phyloP scores from a whole-genome alignment of 2,888 invertebrate genomes.

The Opisthograptis luteolata region DNA sequence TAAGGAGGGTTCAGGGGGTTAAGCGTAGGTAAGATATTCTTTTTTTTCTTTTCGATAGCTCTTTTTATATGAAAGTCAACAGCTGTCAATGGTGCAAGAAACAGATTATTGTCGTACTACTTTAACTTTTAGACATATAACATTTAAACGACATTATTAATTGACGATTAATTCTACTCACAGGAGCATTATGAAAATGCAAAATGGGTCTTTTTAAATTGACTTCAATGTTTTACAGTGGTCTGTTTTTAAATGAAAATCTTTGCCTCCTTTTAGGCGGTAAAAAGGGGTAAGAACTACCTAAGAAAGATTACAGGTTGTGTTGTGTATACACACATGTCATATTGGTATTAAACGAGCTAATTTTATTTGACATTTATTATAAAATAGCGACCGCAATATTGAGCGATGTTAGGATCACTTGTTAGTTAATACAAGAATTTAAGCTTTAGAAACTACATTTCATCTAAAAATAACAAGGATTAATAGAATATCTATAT shows the following conservation, averaged over 20 bases:
- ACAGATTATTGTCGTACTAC: constrained; percentile 25
- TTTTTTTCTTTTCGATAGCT: neutral
- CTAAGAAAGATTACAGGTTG: constrained; percentile 2
- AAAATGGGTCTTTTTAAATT: constrained; percentile 21
- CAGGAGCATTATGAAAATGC: constrained; percentile 23
- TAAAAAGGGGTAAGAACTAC: constrained; percentile 2
- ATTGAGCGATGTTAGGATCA: constrained; percentile 33
- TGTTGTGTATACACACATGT: neutral
- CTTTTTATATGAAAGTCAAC: neutral
- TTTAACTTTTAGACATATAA: constrained; percentile 15
- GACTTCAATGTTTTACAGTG: constrained; percentile 17
- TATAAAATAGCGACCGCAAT: constrained; percentile 29
- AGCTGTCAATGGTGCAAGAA: constrained; percentile 1
- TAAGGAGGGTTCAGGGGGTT: constrained; percentile 20
- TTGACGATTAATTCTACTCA: constrained; percentile 25
- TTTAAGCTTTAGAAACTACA: constrained; percentile 32
- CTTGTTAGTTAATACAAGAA: constrained; percentile 14
- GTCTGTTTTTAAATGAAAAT: constrained; percentile 8
- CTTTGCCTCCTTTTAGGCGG: constrained; percentile 6
- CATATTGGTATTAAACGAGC: constrained; percentile 15
- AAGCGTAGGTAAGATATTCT: constrained; percentile 2
- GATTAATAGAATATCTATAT: constrained; percentile 16
- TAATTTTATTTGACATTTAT: constrained; percentile 14
- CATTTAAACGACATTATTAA: constrained; percentile 17
- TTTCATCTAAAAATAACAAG: constrained; percentile 35